These are phyloP conservation scores for Ceriagrion tenellum DNA, from an alignment of 2,888 invertebrate species.

Conservation along the genomic window DNA sequence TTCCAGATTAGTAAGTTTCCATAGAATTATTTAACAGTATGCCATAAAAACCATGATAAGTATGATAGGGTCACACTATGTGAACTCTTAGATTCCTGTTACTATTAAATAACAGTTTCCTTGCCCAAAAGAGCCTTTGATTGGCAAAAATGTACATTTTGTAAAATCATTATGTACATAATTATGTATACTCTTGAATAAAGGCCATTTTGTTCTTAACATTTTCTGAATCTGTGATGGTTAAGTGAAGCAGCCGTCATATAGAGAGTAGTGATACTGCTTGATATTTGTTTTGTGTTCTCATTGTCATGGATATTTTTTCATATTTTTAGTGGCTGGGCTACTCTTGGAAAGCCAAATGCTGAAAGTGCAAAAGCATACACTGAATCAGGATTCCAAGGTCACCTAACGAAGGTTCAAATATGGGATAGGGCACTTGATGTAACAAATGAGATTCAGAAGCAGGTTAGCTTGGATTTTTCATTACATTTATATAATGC, in stretches of 20 bases:
- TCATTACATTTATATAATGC: neutral
- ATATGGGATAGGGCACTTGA: conserved; percentile 79
- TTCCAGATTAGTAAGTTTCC: conserved; percentile 89
- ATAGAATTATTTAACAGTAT: neutral
- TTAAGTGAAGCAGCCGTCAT: no score
- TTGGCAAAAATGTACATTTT: neutral
- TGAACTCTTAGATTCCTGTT: neutral
- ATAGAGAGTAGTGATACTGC: neutral
- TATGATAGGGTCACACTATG: neutral
- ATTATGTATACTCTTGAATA: no score
- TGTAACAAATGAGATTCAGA: conserved; percentile 78
- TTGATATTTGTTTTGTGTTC: neutral
- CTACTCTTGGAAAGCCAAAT: conserved; percentile 93
- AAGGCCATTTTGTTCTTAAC: no score
- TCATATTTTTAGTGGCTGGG: conserved; percentile 87
- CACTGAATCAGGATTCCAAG: conserved; percentile 96
- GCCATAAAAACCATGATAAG: neutral
- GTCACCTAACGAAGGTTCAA: conserved; percentile 95
- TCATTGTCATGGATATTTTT: conserved; percentile 61
- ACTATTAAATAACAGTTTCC: neutral
- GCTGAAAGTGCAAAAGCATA: conserved; percentile 88
- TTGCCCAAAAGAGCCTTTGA: neutral
- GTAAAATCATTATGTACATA: no score
- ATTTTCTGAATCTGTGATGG: no score
- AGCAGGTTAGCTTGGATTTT: conserved; percentile 72